These are phyloP conservation scores for Diphyllodes magnificus DNA, from an alignment of 2,113 vertebrate species.

Conservation along the genomic window DNA sequence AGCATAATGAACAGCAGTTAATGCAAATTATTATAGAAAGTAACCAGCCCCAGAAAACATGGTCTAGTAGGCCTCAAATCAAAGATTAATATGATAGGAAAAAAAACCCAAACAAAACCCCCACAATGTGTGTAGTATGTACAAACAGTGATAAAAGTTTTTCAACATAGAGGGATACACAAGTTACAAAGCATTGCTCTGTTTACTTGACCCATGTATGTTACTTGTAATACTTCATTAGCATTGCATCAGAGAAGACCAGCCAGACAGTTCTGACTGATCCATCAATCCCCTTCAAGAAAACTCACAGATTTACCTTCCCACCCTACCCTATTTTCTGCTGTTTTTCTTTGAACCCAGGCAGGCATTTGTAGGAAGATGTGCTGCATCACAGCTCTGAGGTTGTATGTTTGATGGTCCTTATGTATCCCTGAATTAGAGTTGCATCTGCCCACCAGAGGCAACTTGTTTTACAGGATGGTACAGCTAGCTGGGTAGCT, in stretches of 20 bases:
- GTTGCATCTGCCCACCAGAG: neutral
- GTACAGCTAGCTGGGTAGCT: neutral
- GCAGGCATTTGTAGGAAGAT: neutral
- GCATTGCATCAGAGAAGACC: neutral
- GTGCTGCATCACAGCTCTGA: neutral
- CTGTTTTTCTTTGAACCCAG: neutral
- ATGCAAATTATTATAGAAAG: neutral
- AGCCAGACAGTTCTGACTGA: neutral
- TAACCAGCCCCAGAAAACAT: neutral
- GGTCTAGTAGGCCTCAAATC: neutral
- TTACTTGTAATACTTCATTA: neutral
- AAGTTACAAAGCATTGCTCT: neutral
- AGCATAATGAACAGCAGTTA: neutral
- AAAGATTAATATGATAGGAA: neutral
- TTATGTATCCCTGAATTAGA: neutral
- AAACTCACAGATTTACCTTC: neutral
- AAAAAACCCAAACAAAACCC: neutral
- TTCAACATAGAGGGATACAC: neutral
- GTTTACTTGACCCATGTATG: neutral
- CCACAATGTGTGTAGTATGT: neutral
- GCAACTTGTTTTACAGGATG: neutral
- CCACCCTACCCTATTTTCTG: neutral
- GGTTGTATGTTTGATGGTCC: neutral
- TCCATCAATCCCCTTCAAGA: neutral
- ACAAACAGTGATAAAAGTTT: neutral